Evolutionary conservation across 2,888 invertebrate genomes (phyloP).

Genomic region (Acrocyrtus sp.): DNA sequence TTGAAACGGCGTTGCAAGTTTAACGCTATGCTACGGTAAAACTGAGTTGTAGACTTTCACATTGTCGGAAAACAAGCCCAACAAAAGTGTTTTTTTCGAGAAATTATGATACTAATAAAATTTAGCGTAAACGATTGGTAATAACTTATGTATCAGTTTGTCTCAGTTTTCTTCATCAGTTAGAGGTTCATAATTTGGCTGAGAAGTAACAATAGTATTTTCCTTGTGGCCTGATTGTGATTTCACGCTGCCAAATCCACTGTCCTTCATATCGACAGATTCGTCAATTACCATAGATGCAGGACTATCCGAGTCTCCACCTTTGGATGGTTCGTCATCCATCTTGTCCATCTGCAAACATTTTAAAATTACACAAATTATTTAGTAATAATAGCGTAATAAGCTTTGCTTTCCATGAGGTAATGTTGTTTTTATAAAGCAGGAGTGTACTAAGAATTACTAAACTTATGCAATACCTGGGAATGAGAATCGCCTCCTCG

Average conservation of each 20-base stretch:
- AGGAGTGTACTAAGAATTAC: background rate
- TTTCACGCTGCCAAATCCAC: slow-evolving; percentile 20
- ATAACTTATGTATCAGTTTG: background rate
- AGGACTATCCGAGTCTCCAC: slow-evolving; percentile 58
- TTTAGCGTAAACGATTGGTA: no score
- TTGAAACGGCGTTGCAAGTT: no score
- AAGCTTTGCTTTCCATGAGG: no score
- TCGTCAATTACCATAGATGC: slow-evolving; percentile 60
- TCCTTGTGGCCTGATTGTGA: slow-evolving; percentile 24
- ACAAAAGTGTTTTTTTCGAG: no score
- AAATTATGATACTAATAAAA: no score
- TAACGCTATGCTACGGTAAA: no score
- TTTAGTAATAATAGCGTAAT: no score
- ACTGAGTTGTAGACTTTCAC: no score
- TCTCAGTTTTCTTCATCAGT: slow-evolving; percentile 57
- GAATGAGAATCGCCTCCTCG: slow-evolving; percentile 36
- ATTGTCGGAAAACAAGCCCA: no score
- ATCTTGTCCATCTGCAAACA: slow-evolving; percentile 50
- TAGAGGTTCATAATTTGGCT: slow-evolving; percentile 59
- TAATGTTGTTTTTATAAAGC: no score
- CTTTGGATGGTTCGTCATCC: slow-evolving; percentile 57
- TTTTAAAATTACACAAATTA: no score
- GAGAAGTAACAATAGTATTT: slow-evolving; percentile 41
- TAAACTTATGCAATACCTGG: no score
- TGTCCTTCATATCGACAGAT: slow-evolving; percentile 54